Evolutionary conservation across 1,140 invertebrate species (phyloP), one percentile per base, ranked within the genome.

Genomic region (Eumaeus atala): DNA sequence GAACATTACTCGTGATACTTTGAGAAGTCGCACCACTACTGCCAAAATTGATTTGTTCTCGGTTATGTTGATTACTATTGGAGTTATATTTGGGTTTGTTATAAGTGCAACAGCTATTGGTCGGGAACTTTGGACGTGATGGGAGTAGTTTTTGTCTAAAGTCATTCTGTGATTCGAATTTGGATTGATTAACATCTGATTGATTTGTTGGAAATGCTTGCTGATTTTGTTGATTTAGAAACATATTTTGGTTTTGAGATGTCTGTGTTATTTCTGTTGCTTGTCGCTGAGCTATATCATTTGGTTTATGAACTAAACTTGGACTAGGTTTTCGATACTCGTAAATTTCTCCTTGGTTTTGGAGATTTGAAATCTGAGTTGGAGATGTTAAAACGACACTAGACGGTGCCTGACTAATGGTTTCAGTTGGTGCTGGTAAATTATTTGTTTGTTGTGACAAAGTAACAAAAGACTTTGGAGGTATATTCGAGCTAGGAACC

Each of bases 281-380:
- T 28, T 28, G 21, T 28, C 36, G 3, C 34, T 37, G 34, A 10
- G 16, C 11, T 16, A n/a, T 14, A 36, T 17, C 34, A 36, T 51
- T 48, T 48, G 17, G 21, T 28, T 28, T 28, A 28, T 28, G 2
- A 28, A 50, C 11, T 3, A 73, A 48, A n/a, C 47, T 28, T 40
- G 51, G 48, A 14, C n/a, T 36, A 14, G 64, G 61, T 56, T 66
- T 63, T 36, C 48, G 56, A 36, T 59, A 63, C 37, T 54, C 54
- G 21, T 63, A 59, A 37, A 59, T 16, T 44, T 65, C 52, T 18
- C 60, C 62, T 34, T 56, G 33, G 12, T 35, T 54, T 47, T 10
- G 28, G 14, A 3, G 10, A 47, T 35, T 53, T 34, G 14, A n/a
- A n/a, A 11, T 49, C 11, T 52, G 44, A 12, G 38, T 28, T 28